phyloP scores from a whole-genome alignment of 2,888 invertebrate species.

The Thymelicus acteon region DNA sequence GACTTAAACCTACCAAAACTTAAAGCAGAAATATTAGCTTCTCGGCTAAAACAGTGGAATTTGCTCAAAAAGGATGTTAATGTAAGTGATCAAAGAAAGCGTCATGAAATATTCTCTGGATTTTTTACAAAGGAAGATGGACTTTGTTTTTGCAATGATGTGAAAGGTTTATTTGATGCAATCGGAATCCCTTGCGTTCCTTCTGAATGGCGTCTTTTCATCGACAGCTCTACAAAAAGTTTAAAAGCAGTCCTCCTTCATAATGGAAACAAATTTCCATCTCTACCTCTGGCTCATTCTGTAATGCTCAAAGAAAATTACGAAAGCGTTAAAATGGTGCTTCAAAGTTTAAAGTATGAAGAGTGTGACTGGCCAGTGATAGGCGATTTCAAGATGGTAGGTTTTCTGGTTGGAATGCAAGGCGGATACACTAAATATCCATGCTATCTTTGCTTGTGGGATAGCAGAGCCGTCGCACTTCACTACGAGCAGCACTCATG shows the following conservation, averaged over 20 bases:
- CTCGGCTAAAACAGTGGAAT: slow-evolving; percentile 42
- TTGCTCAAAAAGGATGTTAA: slow-evolving; percentile 41
- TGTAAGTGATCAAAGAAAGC: slow-evolving; percentile 36
- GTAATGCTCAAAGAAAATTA: slow-evolving; percentile 37
- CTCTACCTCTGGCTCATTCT: slow-evolving; percentile 43
- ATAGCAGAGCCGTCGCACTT: slow-evolving; percentile 36
- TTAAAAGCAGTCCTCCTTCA: slow-evolving; percentile 46
- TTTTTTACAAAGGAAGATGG: slow-evolving; percentile 44
- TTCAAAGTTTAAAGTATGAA: slow-evolving; percentile 37
- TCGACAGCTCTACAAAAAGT: slow-evolving; percentile 46
- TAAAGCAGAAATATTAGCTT: slow-evolving; percentile 41
- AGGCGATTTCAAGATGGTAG: slow-evolving; percentile 41
- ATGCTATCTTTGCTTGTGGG: slow-evolving; percentile 39
- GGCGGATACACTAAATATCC: slow-evolving; percentile 41
- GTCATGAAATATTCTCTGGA: slow-evolving; percentile 39
- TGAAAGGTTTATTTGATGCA: slow-evolving; percentile 45
- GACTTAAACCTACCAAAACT: slow-evolving; percentile 42
- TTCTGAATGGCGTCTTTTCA: slow-evolving; percentile 44
- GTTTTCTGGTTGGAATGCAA: slow-evolving; percentile 41
- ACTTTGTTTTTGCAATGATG: slow-evolving; percentile 43
- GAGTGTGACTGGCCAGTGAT: slow-evolving; percentile 38
- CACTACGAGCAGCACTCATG: slow-evolving; percentile 36
- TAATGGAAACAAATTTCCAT: slow-evolving; percentile 45
- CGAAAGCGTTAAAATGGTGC: slow-evolving; percentile 40
- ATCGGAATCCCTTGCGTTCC: slow-evolving; percentile 41